These are phyloP conservation scores for Drosophila mimica DNA, from an alignment of 2,888 invertebrate species.

Conservation along the genomic window DNA sequence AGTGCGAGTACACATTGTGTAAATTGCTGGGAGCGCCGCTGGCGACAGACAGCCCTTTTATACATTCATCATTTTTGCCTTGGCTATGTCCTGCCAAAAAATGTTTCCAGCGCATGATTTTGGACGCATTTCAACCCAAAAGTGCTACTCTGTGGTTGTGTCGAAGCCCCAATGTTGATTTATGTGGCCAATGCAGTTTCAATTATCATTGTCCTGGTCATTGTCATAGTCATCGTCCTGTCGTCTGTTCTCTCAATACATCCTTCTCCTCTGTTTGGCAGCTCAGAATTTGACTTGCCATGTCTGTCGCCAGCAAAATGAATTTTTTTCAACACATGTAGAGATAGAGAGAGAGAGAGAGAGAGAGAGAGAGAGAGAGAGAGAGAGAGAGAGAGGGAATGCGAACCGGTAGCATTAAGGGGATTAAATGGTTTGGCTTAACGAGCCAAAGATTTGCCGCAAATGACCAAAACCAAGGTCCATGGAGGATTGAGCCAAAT, in stretches of 20 bases:
- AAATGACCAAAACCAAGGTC: constrained; percentile 48
- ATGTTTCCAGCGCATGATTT: constrained; percentile 69
- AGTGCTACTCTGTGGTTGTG: constrained; percentile 33
- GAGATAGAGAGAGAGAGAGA: neutral
- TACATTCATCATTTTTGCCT: constrained; percentile 56
- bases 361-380: neutral
- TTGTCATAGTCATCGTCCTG: neutral
- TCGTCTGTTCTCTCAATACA: constrained; percentile 12
- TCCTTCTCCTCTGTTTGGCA: constrained; percentile 9
- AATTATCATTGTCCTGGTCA: constrained; percentile 55
- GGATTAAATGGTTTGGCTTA: constrained; percentile 67
- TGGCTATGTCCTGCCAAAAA: constrained; percentile 21
- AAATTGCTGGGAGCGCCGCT: constrained; percentile 45
- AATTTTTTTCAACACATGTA: constrained; percentile 14
- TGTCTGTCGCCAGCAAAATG: constrained; percentile 49
- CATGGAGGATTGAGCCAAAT: constrained; percentile 42
- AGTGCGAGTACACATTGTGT: constrained; percentile 33
- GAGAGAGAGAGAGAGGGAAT: neutral
- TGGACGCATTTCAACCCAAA: constrained; percentile 31
- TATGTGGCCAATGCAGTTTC: constrained; percentile 68
- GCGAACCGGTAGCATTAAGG: constrained; percentile 26
- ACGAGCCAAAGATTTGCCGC: constrained; percentile 69
- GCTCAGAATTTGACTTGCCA: constrained; percentile 50
- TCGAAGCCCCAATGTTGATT: constrained; percentile 61
- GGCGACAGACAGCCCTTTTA: constrained; percentile 49